phyloP scores from a whole-genome alignment of 2,797 vertebrate genomes.

The Fistularia commersonii region DNA sequence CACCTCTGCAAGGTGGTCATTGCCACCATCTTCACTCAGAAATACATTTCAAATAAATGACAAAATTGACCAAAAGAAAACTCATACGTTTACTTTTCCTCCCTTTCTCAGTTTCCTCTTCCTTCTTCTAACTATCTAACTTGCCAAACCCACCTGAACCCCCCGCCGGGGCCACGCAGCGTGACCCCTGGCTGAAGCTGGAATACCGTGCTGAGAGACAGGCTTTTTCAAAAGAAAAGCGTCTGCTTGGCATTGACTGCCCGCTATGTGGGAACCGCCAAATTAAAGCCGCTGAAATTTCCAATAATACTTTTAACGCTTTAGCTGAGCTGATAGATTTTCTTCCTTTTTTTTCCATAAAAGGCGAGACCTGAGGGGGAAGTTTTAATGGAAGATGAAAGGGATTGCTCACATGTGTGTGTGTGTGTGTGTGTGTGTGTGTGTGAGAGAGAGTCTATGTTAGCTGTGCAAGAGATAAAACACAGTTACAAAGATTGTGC shows the following conservation, averaged over 20 bases:
- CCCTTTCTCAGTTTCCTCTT: too few relatives aligned
- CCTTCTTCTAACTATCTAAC: too few relatives aligned
- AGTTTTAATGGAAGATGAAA: constrained; percentile 17
- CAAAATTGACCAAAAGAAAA: too few relatives aligned
- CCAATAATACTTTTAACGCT: constrained; percentile 40
- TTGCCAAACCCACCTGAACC: constrained; percentile 5
- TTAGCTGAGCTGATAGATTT: constrained; percentile 9
- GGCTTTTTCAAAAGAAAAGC: constrained; percentile 29
- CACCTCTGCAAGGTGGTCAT: too few relatives aligned
- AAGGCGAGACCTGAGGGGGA: constrained; percentile 16
- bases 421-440: too few relatives aligned
- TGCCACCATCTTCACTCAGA: too few relatives aligned
- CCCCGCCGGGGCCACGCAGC: constrained; percentile 17
- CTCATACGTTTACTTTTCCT: too few relatives aligned
- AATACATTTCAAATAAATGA: too few relatives aligned
- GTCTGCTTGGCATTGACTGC: constrained; percentile 18
- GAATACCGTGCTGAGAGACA: constrained; percentile 20
- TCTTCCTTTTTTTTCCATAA: constrained; percentile 27
- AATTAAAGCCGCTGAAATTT: constrained; percentile 45
- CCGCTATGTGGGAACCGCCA: constrained; percentile 16
- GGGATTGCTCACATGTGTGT: not conserved
- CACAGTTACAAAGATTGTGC: too few relatives aligned
- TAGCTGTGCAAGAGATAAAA: too few relatives aligned
- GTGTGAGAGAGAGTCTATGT: too few relatives aligned
- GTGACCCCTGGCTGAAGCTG: constrained; percentile 16